Percentiles rank a stretch among this genome's conserved stretches.
These are phyloP conservation scores for Mallotus villosus DNA, from an alignment of 2,797 vertebrate species.

Conservation along the genomic window DNA sequence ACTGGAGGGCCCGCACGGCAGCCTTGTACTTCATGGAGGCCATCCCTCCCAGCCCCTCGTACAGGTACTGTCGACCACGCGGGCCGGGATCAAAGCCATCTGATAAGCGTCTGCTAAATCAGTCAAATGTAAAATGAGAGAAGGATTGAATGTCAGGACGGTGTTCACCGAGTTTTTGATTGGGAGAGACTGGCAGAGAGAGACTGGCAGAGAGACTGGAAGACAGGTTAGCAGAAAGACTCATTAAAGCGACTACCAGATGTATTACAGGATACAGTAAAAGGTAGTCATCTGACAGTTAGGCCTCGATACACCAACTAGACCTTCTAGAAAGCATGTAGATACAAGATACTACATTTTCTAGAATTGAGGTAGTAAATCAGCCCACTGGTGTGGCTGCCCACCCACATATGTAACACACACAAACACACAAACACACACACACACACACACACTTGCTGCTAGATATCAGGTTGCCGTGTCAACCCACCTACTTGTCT, in stretches of 20 bases:
- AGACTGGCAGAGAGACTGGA: no score
- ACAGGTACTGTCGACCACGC: slow-evolving; percentile 79
- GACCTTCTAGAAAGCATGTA: no score
- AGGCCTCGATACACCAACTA: no score
- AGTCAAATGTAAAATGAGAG: neutral
- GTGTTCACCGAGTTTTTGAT: no score
- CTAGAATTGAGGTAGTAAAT: neutral
- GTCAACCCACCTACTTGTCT: slow-evolving; percentile 36
- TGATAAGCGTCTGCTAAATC: neutral
- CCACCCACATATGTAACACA: slow-evolving; percentile 12
- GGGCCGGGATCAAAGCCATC: neutral
- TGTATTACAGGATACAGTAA: no score
- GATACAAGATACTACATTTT: neutral
- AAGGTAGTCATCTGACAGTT: no score
- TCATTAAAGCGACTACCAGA: no score
- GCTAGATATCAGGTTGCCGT: slow-evolving; percentile 38
- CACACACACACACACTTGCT: slow-evolving; percentile 45
- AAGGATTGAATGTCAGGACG: no score
- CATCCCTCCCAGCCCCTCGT: slow-evolving; percentile 74
- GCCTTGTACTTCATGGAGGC: slow-evolving; percentile 88
- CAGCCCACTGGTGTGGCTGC: slow-evolving; percentile 15
- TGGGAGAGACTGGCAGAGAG: no score
- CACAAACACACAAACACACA: slow-evolving; percentile 18
- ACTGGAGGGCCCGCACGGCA: slow-evolving; percentile 89
- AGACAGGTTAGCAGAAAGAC: no score